Evolutionary conservation across 1,140 invertebrate species (phyloP).

Genomic region (Lerema accius): DNA sequence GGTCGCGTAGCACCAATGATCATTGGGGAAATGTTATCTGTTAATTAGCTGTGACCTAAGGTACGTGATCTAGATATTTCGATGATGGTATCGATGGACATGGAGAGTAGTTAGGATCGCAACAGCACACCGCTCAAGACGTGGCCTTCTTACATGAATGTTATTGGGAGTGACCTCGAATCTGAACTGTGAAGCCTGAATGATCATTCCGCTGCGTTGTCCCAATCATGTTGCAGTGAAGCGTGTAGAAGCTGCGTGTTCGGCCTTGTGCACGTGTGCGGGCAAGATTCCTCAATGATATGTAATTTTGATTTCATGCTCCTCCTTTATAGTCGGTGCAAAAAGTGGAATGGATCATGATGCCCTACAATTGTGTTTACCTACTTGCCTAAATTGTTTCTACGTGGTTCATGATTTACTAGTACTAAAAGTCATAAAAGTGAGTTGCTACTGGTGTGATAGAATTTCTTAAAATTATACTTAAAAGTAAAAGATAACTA

Average conservation of each 20-base stretch:
- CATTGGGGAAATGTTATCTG: slow-evolving; percentile 55
- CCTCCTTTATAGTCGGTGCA: slow-evolving; percentile 12
- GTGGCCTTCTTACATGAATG: slow-evolving; percentile 52
- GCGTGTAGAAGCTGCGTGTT: slow-evolving; percentile 52
- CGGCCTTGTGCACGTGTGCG: slow-evolving; percentile 43
- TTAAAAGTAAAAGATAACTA: slow-evolving; percentile 5
- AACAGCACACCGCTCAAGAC: slow-evolving; percentile 49
- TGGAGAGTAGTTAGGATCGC: slow-evolving; percentile 47
- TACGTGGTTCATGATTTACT: too few species aligned
- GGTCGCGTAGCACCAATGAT: slow-evolving; percentile 47
- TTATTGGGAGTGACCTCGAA: slow-evolving; percentile 53
- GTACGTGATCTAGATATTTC: slow-evolving; percentile 52
- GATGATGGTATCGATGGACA: slow-evolving; percentile 49
- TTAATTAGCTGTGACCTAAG: slow-evolving; percentile 39
- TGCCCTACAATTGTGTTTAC: not conserved
- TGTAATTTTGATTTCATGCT: slow-evolving; percentile 27
- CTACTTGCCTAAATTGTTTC: not conserved
- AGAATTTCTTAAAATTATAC: not conserved
- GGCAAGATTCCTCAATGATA: slow-evolving; percentile 30
- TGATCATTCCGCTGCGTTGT: slow-evolving; percentile 43
- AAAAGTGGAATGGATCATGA: slow-evolving; percentile 3
- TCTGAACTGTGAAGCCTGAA: slow-evolving; percentile 57
- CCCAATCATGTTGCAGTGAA: slow-evolving; percentile 58
- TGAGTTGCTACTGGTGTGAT: not conserved
- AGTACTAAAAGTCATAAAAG: not conserved